Percentiles rank a stretch among this genome's conserved stretches.
phyloP scores from a whole-genome alignment of 2,797 vertebrate genomes.

The Miichthys miiuy region DNA sequence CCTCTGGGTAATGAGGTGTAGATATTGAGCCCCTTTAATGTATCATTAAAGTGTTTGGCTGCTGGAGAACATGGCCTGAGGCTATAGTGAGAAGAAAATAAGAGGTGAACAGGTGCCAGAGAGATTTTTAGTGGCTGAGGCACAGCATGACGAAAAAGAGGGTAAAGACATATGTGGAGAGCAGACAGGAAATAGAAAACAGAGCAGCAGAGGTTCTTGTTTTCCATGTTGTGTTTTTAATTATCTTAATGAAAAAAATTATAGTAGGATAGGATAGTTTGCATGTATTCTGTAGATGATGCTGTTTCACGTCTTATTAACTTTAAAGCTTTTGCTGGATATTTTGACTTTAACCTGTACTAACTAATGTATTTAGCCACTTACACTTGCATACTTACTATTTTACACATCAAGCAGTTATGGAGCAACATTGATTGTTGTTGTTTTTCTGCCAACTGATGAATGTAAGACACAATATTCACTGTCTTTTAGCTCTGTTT shows the following conservation, averaged over 20 bases:
- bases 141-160: constrained; percentile 1
- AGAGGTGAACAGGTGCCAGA: constrained; percentile 27
- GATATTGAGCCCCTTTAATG: constrained; percentile 25
- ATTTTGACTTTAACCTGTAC: background rate
- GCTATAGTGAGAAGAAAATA: constrained; percentile 21
- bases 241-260: background rate
- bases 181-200: background rate
- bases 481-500: background rate
- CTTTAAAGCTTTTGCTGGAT: background rate
- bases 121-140: constrained; percentile 3
- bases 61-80: constrained; percentile 2
- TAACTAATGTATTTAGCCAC: background rate
- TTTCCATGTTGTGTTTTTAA: constrained; percentile 14
- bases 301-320: background rate
- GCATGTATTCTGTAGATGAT: background rate
- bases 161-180: constrained; percentile 27
- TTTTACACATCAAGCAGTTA: background rate
- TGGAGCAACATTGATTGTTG: background rate
- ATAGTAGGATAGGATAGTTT: too few relatives aligned
- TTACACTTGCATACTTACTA: background rate
- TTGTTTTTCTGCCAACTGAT: background rate
- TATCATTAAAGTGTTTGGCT: constrained; percentile 3
- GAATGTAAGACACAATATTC: background rate
- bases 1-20: background rate
- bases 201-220: background rate